phyloP scores from a whole-genome alignment of 2,113 vertebrate species.

The Paramisgurnus dabryanus region DNA sequence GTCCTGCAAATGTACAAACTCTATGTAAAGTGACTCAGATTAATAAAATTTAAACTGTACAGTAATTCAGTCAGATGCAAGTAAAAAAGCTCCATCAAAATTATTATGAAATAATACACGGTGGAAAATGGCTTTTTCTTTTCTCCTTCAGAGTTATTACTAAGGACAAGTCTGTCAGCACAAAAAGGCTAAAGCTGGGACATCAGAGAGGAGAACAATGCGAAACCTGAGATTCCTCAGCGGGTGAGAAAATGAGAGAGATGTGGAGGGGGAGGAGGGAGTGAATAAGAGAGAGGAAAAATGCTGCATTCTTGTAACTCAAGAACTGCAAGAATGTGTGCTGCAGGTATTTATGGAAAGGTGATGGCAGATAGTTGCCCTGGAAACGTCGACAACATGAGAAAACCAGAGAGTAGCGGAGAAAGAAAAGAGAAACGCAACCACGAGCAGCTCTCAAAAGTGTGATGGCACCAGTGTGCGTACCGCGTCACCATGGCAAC shows the following conservation, averaged over 20 bases:
- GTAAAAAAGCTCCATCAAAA: neutral
- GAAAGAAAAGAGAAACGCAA: slow-evolving; percentile 60
- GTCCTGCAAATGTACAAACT: neutral
- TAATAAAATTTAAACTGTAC: neutral
- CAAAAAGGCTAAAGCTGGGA: slow-evolving; percentile 37
- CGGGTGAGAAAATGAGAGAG: neutral
- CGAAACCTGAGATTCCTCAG: slow-evolving; percentile 43
- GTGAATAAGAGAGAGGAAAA: slow-evolving; percentile 17
- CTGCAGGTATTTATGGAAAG: slow-evolving; percentile 60
- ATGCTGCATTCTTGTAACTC: slow-evolving; percentile 30
- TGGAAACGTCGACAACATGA: slow-evolving; percentile 81
- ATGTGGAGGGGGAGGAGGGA: slow-evolving; percentile 16
- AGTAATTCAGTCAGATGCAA: neutral
- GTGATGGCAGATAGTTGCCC: slow-evolving; percentile 77
- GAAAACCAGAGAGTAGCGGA: slow-evolving; percentile 18
- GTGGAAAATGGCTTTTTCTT: slow-evolving; percentile 7
- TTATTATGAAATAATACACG: slow-evolving; percentile 5
- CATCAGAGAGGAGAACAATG: slow-evolving; percentile 42
- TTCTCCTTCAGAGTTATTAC: neutral
- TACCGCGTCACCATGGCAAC: slow-evolving; percentile 86
- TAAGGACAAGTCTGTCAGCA: slow-evolving; percentile 1
- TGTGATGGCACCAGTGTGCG: slow-evolving; percentile 80
- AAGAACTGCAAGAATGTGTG: slow-evolving; percentile 49
- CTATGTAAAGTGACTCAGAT: neutral
- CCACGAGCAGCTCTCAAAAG: slow-evolving; percentile 78